phyloP scores from a whole-genome alignment of 2,113 vertebrate genomes.

The Oncorhynchus kisutch region DNA sequence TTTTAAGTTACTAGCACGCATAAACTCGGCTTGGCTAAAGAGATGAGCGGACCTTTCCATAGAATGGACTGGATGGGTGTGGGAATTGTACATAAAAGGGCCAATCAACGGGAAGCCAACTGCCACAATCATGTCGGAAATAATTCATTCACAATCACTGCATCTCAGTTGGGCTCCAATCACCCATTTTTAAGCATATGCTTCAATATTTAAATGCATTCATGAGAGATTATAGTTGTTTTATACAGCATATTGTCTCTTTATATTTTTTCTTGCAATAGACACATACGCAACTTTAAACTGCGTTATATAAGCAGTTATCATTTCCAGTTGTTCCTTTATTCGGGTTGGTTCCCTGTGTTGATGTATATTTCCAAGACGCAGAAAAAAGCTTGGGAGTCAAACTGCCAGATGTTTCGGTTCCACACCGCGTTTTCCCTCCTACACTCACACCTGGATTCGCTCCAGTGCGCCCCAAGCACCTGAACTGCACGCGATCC shows the following conservation, averaged over 20 bases:
- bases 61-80: not conserved
- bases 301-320: too few species aligned
- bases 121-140: not conserved
- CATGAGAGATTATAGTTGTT: too few species aligned
- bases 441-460: not conserved
- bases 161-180: too few species aligned
- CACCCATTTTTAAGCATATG: too few species aligned
- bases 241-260: too few species aligned
- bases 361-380: too few species aligned
- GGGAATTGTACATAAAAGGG: not conserved
- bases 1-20: not conserved
- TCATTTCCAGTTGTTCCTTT: too few species aligned
- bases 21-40: not conserved
- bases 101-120: not conserved
- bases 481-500: not conserved
- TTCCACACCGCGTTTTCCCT: not conserved
- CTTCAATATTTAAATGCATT: too few species aligned
- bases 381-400: not conserved
- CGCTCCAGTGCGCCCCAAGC: not conserved
- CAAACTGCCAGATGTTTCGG: not conserved
- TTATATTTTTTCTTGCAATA: too few species aligned
- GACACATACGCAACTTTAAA: too few species aligned
- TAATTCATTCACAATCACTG: too few species aligned
- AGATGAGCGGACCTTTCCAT: not conserved
- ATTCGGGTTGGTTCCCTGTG: too few species aligned